Evolutionary conservation across 2,888 invertebrate genomes (phyloP).

Genomic region (Aleiodes testaceus): DNA sequence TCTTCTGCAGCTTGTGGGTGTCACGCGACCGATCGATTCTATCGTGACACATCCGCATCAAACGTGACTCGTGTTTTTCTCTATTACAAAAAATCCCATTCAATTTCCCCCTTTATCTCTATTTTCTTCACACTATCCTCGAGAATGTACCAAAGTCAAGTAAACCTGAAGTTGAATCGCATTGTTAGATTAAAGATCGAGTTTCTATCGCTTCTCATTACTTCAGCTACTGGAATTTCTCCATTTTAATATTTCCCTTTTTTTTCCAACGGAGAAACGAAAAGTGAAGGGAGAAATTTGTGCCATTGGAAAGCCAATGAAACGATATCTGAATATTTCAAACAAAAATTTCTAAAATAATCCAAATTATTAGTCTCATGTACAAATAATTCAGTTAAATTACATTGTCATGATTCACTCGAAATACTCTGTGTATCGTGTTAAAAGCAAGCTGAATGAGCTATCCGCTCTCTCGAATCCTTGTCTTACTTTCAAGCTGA

Average conservation of each 20-base stretch:
- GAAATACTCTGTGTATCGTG: constrained; percentile 21
- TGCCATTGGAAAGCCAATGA: no score
- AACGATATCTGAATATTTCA: no score
- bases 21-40: constrained; percentile 44
- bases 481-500: constrained; percentile 60
- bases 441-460: constrained; percentile 38
- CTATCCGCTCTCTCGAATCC: constrained; percentile 56
- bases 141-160: constrained; percentile 23
- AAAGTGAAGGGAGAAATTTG: no score
- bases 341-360: not conserved
- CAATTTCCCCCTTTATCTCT: not conserved
- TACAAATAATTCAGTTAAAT: no score
- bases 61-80: constrained; percentile 29
- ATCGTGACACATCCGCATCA: constrained; percentile 41
- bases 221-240: not conserved
- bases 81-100: not conserved
- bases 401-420: constrained; percentile 25
- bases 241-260: not conserved
- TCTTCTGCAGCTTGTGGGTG: constrained; percentile 4
- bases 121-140: constrained; percentile 14
- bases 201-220: constrained; percentile 4
- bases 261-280: not conserved
- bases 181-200: constrained; percentile 40
- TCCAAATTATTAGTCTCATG: no score
- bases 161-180: constrained; percentile 30